Base-by-base conservation (phyloP, 2,113 vertebrate species). In the Malurus alboscapulatus region DNA sequence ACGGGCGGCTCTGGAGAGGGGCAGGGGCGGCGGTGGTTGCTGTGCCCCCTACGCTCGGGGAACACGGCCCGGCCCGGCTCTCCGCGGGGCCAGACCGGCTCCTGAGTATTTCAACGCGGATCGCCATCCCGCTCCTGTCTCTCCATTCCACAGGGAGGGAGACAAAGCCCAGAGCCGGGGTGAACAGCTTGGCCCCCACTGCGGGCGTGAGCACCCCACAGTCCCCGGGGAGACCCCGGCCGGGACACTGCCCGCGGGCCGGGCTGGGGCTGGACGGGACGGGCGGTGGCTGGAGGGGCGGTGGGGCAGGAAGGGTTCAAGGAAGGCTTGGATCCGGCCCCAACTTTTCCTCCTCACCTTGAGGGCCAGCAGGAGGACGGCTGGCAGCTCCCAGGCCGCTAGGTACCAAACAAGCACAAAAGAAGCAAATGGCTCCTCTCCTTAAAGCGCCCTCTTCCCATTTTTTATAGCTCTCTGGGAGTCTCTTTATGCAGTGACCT, bases 401-500 rank as follows among this genome's bases (percentile, higher is more conserved):
- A 58, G 92, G 71, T 95, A 94, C 93, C 92, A 92, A 93, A 87
- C 83, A 83, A 82, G 91, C 92, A 92, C 91, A 90, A 90, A 96
- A 94, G 93, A 96, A 96, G 92, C 92, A 95, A 96, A 94, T 96
- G 96, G 93, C 94, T 96, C 73, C 95, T 97, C 90, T 96, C 95
- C 95, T 96, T 96, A 97, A 96, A 97, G 96, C 94, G 95, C 91
- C 96, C 95, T 95, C 94, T 87, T 82, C 95, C 95, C 92, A 92
- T 96, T 96, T 96, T 96, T 96, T 97, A 97, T 97, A 78, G 96
- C 96, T 97, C 96, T 96, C 94, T 96, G 95, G 96, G 96, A 97
- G 96, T 96, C 96, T 97, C 96, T 97, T 97, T 96, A 97, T 96
- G 96, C 96, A 93, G 95, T 96, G 96, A 97, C 96, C 96, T 97